These are phyloP conservation scores for Mesocricetus auratus DNA, from an alignment of 2,113 vertebrate species.

Conservation along the genomic window DNA sequence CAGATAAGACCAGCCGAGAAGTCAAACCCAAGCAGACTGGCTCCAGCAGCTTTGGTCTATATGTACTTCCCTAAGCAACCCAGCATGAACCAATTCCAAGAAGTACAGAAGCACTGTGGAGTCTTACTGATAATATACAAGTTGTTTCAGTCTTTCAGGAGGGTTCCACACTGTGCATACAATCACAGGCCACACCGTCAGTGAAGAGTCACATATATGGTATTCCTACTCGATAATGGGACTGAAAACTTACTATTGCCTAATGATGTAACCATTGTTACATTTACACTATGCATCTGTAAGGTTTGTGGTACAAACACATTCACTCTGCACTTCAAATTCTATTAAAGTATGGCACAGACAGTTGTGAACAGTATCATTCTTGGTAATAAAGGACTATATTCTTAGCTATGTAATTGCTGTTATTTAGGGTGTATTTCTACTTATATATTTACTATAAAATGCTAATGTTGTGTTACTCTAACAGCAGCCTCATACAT, in stretches of 20 bases:
- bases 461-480: neutral
- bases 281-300: neutral
- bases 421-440: neutral
- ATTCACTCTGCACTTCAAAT: neutral
- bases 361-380: neutral
- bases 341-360: neutral
- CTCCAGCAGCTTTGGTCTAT: neutral
- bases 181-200: neutral
- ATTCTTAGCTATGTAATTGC: neutral
- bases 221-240: neutral
- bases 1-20: neutral
- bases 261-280: neutral
- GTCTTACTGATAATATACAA: neutral
- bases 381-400: neutral
- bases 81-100: neutral
- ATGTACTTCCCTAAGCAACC: slow-evolving; percentile 28
- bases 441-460: neutral
- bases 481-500: neutral
- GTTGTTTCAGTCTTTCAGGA: neutral
- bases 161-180: neutral
- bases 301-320: neutral
- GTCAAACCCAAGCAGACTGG: neutral
- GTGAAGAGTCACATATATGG: neutral
- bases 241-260: neutral
- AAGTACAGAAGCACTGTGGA: neutral